Base-by-base conservation (phyloP, 1,140 invertebrate species). In the Eumeta japonica region DNA sequence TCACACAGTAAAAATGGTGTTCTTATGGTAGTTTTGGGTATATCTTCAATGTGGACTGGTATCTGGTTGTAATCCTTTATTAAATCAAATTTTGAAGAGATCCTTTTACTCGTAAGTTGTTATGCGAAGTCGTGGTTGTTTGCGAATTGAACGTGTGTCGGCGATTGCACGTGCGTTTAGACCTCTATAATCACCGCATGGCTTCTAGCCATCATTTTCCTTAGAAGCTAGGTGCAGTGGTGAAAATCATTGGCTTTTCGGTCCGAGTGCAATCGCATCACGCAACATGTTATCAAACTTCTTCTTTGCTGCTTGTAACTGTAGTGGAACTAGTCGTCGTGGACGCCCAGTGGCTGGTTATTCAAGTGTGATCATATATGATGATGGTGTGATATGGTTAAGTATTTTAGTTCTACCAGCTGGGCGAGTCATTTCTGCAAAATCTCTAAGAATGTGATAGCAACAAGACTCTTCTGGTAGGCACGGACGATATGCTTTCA, bases 91-190 rank as follows among this genome's bases (percentile, higher is more conserved):
- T n/a, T n/a, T n/a, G n/a, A n/a, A n/a, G n/a, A n/a, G n/a, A n/a
- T n/a, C 75, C 14, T 53, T 55, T n/a, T n/a, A 17, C 57, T 61
- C 2, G 51, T 45, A 0, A 79, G 35, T 0, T 28, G 24, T 15
- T 62, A 43, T 2, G 77, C 41, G 7, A 54, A 50, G 28, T 53
- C 50, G 0, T 39, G 31, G 4, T 60, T 47, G 14, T 58, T 42
- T 1, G n/a, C 59, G 55, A 0, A 77, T 37, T 2, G 67, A 67
- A 39, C 74, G 77, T 0, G 47, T 20, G 36, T 79, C 73, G 0
- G 63, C 55, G 11, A 57, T 49, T 3, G 71, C 79, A 1, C 55
- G 28, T 2, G 47, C 39, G 45, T 80, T 81, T 3, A 57, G 16
- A 0, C 19, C 28, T 0, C 55, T 35, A 24, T 58, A 64, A 28